A percentile compares a stretch with the other conserved stretches of the same genome.
Evolutionary conservation across 2,113 vertebrate species (phyloP).

Genomic region (Hippolais icterina): DNA sequence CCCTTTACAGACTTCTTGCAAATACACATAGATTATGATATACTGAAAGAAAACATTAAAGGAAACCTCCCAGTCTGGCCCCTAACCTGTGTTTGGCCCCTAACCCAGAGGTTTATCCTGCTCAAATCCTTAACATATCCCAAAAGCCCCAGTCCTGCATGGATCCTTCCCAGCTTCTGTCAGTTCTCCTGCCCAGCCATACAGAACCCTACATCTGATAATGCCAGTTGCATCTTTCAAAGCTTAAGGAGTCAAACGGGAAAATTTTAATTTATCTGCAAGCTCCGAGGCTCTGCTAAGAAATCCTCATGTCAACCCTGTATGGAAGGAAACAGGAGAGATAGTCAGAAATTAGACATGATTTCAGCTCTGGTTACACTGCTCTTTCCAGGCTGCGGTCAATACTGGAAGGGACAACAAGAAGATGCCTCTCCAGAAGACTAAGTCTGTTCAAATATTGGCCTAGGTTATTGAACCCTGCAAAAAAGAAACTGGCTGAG

Average conservation of each 20-base stretch:
- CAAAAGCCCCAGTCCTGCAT: not conserved
- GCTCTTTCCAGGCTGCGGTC: not conserved
- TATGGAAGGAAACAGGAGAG: not conserved
- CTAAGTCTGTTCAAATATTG: not conserved
- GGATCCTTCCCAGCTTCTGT: not conserved
- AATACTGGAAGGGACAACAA: not conserved
- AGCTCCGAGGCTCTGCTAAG: not conserved
- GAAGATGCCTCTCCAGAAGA: not conserved
- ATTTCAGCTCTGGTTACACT: not conserved
- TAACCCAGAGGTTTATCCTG: not conserved
- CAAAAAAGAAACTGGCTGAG: not conserved
- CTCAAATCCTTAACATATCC: not conserved
- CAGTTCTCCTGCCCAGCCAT: not conserved
- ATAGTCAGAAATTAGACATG: not conserved
- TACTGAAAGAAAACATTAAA: not conserved
- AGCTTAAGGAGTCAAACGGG: not conserved
- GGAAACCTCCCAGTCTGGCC: not conserved
- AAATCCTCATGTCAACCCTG: not conserved
- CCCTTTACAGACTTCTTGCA: not conserved
- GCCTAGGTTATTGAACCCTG: not conserved
- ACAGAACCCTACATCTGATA: not conserved
- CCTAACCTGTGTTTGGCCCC: not conserved
- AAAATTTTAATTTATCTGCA: not conserved
- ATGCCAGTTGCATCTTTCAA: not conserved
- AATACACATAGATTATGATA: not conserved